Base-by-base conservation (phyloP, 2,888 invertebrate species). In the Sacculina carcini region DNA sequence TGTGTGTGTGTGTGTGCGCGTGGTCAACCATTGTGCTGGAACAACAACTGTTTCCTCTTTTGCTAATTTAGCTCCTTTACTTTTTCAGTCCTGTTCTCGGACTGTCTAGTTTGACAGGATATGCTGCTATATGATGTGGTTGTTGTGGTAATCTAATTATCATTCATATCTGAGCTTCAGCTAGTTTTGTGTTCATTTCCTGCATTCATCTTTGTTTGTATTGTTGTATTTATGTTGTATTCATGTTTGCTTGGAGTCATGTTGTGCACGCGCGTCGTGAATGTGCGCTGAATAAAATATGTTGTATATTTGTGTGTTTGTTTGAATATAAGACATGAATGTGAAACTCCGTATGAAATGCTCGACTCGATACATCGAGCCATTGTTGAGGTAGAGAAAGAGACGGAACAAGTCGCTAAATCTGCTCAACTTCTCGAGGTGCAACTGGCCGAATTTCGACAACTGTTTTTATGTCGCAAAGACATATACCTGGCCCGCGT, bases 361-460 rank as follows among this genome's bases (percentile, higher is more conserved):
- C 70, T 82, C 63, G 79, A 85, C 59, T 73, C 78, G 60, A 77
- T 83, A 23, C 77, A 87, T 63, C 70, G 70, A 51, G 83, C 85
- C 63, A 76, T 92, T 58, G 62, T 70, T n/a, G 70, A 74, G 57
- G 69, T 89, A 60, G 92, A 94, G 66, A 73, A 74, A 40, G 81
- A 85, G 62, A 90, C 92, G 85, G 71, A 70, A 54, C 73, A 76
- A 36, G 79, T 94, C 57, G 80, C 85, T 61, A 78, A 83, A 58
- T 86, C 87, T 5, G 92, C 92, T 1, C 80, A 82, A 3, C 69
- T 94, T 40, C 94, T 94, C 67, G 94, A 94, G 70, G 90, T 94
- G 1, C 82, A 76, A 59, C 81, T 90, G 19, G 87, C 92, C 0
- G 92, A 94, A 63, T 94, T 90, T 62, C 92, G 90, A 62, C 72